Percentiles rank a stretch among this genome's conserved stretches.
These are phyloP conservation scores for Coracias cyanogaster DNA, from an alignment of 2,797 vertebrate genomes.

Conservation along the genomic window DNA sequence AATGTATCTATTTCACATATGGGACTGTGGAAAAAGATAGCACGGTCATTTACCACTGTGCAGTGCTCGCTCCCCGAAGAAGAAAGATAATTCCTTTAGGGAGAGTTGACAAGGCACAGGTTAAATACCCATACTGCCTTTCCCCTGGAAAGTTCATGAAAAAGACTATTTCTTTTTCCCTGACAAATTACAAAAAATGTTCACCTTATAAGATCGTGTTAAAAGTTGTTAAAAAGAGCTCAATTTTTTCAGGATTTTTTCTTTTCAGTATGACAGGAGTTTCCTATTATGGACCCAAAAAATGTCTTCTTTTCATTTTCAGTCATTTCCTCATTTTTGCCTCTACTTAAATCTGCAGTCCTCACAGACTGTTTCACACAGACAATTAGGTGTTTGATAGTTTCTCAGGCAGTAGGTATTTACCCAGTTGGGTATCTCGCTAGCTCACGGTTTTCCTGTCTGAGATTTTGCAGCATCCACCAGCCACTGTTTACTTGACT, in stretches of 20 bases:
- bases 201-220: slow-evolving; percentile 65
- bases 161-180: slow-evolving; percentile 67
- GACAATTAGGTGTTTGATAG: neutral
- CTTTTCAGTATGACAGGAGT: neutral
- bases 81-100: slow-evolving; percentile 78
- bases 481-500: neutral
- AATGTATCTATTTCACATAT: slow-evolving; percentile 69
- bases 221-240: neutral
- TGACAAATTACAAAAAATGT: neutral
- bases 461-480: neutral
- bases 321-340: neutral
- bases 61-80: slow-evolving; percentile 70
- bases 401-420: neutral
- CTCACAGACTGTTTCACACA: neutral
- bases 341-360: neutral
- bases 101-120: slow-evolving; percentile 69
- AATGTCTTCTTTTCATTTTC: neutral
- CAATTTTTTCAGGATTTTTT: neutral
- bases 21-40: slow-evolving; percentile 77
- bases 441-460: neutral
- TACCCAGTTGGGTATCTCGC: neutral
- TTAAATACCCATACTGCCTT: slow-evolving; percentile 80
- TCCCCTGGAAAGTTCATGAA: slow-evolving; percentile 81
- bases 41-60: slow-evolving; percentile 76
- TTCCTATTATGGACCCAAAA: neutral